Percentiles rank a stretch among this genome's conserved stretches.
Conservation (phyloP, 2,113 vertebrate genomes). For the Thryonomys swinderianus region DNA sequence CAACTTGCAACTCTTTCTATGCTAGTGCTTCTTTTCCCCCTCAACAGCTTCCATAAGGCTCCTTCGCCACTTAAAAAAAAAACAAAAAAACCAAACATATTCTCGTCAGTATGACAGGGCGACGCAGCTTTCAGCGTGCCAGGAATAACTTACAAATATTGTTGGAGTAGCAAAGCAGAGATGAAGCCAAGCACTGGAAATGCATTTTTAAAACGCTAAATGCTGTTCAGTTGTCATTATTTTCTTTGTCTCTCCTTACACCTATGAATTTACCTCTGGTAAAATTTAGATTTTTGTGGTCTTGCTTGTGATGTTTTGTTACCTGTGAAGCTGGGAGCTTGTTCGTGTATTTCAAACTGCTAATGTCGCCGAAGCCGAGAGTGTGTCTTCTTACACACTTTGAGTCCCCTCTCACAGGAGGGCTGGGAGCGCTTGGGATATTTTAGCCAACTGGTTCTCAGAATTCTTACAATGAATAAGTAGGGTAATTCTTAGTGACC, state of each 20-base stretch:
- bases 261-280: background rate
- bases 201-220: slow-evolving; percentile 53
- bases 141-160: slow-evolving; percentile 49
- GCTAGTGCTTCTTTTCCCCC: background rate
- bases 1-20: background rate
- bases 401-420: background rate
- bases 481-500: no score
- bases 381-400: background rate
- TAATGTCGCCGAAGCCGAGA: background rate
- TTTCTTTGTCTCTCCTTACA: slow-evolving; percentile 19
- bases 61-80: background rate
- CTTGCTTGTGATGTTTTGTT: background rate
- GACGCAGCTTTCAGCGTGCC: slow-evolving; percentile 35
- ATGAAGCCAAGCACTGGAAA: slow-evolving; percentile 38
- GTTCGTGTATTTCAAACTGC: background rate
- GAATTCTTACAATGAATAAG: background rate
- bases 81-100: no score
- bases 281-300: background rate
- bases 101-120: background rate
- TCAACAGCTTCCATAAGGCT: background rate
- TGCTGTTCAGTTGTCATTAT: slow-evolving; percentile 33
- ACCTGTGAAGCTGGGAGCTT: background rate
- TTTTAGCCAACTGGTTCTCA: background rate
- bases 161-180: background rate
- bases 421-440: background rate